Conservation (phyloP, 35 echinoderm and acorn worm species). For the Heliocidaris tuberculata region DNA sequence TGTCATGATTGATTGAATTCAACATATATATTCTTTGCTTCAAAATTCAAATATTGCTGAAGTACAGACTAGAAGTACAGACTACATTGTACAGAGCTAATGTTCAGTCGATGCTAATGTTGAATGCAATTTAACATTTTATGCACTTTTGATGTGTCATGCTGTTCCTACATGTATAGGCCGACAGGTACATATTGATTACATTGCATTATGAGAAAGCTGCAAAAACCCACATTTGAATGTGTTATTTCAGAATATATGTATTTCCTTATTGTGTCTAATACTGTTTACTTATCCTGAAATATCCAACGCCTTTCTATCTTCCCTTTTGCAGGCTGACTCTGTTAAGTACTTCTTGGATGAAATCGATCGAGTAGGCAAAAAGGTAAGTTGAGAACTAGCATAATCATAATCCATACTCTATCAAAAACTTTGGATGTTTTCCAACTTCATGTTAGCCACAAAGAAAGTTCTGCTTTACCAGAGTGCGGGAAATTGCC, state of each 20-base stretch:
- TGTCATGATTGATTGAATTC: too few relatives aligned
- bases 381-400: conserved; percentile 62
- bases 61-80: neutral
- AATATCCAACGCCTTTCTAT: conserved; percentile 7
- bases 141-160: neutral
- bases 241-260: neutral
- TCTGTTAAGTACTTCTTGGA: conserved; percentile 98
- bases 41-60: too few relatives aligned
- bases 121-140: neutral
- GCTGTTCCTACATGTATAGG: too few relatives aligned
- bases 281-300: neutral
- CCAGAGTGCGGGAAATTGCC: too few relatives aligned
- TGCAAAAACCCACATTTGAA: too few relatives aligned
- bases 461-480: too few relatives aligned
- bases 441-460: neutral
- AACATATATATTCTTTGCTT: too few relatives aligned
- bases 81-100: neutral
- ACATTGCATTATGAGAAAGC: too few relatives aligned
- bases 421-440: neutral
- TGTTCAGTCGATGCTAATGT: too few relatives aligned
- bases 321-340: conserved; percentile 80
- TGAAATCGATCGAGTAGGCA: conserved; percentile 90
- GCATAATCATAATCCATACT: neutral
- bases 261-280: neutral
- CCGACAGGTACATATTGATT: too few relatives aligned